phyloP scores from a whole-genome alignment of 2,797 vertebrate species.

The Cyclura pinguis region DNA sequence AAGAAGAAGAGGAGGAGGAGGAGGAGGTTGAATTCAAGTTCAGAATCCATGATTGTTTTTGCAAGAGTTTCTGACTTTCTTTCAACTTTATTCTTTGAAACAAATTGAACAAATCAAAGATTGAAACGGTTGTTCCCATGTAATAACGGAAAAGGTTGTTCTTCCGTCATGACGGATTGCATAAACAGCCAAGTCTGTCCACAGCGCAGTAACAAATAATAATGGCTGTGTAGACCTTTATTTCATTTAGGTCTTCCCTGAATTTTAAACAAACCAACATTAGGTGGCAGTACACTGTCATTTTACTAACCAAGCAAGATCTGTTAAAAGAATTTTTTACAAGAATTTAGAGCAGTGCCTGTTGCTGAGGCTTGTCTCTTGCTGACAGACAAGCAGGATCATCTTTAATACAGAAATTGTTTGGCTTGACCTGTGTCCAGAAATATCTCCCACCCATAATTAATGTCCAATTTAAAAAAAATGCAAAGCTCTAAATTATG shows the following conservation, averaged over 20 bases:
- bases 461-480: conserved; percentile 4
- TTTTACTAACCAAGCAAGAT: neutral
- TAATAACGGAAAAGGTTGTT: neutral
- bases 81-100: neutral
- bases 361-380: neutral
- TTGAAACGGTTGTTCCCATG: neutral
- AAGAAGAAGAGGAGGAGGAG: too few relatives aligned
- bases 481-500: neutral
- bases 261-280: conserved; percentile 16
- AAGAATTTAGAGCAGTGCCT: neutral
- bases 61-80: neutral
- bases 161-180: neutral
- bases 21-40: neutral
- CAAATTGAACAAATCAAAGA: neutral
- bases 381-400: neutral
- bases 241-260: conserved; percentile 6
- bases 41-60: neutral
- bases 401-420: neutral
- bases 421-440: neutral
- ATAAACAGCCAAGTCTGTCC: neutral
- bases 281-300: conserved; percentile 40
- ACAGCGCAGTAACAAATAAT: neutral
- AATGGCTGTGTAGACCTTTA: too few relatives aligned
- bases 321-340: neutral
- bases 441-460: neutral